Evolutionary conservation across 2,797 vertebrate genomes (phyloP).

Genomic region (Protonibea diacanthus): DNA sequence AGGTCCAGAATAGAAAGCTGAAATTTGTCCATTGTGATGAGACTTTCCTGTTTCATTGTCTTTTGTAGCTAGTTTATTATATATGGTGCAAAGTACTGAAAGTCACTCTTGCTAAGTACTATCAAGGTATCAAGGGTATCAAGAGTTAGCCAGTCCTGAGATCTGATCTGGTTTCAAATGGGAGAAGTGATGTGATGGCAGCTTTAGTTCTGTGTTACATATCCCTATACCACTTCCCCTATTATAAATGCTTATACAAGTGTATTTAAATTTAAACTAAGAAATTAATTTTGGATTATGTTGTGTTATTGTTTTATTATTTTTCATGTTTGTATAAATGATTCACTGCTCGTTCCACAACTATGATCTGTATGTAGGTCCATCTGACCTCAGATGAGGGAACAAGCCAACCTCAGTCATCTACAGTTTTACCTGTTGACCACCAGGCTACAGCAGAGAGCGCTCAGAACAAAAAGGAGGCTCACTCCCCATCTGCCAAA

Average conservation of each 20-base stretch:
- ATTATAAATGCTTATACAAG: conserved; percentile 3
- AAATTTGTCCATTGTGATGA: too few species aligned
- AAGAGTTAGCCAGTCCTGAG: too few species aligned
- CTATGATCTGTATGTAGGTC: conserved; percentile 63
- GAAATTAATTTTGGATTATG: background rate
- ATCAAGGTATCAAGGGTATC: too few species aligned
- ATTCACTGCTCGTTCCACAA: background rate
- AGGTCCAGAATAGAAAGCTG: background rate
- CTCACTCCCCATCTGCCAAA: conserved; percentile 29
- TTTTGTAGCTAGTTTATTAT: too few species aligned
- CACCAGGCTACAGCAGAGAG: conserved; percentile 67
- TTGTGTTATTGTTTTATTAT: background rate
- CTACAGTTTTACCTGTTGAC: conserved; percentile 45
- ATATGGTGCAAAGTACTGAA: too few species aligned
- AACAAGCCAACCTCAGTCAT: conserved; percentile 12
- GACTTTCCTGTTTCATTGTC: too few species aligned
- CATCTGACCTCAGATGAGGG: background rate
- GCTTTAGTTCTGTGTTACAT: conserved; percentile 7
- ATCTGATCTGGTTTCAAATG: too few species aligned
- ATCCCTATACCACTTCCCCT: background rate
- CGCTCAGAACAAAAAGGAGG: conserved; percentile 4
- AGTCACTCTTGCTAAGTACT: too few species aligned
- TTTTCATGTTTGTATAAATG: background rate
- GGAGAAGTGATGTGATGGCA: too few species aligned
- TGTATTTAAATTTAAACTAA: background rate